These are phyloP conservation scores for Haemorhous mexicanus DNA, from an alignment of 2,113 vertebrate species.

Conservation along the genomic window DNA sequence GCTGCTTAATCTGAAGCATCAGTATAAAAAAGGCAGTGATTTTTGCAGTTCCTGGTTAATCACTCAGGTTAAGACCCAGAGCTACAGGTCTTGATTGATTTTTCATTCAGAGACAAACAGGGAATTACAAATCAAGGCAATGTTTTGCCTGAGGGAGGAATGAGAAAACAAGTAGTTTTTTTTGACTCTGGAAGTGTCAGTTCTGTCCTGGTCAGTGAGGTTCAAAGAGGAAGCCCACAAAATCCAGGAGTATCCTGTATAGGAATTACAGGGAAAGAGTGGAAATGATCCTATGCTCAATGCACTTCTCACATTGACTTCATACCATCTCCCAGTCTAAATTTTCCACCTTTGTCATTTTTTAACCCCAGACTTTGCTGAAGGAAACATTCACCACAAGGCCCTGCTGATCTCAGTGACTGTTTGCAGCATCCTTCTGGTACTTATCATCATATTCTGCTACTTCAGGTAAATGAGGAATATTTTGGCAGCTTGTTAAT, in stretches of 20 bases:
- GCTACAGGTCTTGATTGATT: neutral
- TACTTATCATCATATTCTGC: conserved; percentile 87
- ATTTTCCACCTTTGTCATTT: neutral
- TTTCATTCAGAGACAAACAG: neutral
- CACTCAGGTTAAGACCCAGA: neutral
- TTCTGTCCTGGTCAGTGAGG: neutral
- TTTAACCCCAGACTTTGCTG: conserved; percentile 80
- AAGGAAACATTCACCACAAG: conserved; percentile 86
- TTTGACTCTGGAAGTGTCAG: neutral
- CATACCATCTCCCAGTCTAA: neutral
- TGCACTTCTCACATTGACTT: neutral
- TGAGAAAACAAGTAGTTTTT: neutral
- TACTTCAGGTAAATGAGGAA: conserved; percentile 86
- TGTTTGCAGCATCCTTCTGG: conserved; percentile 87
- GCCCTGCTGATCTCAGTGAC: conserved; percentile 88
- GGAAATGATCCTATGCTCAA: rapidly evolving
- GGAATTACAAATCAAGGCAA: neutral
- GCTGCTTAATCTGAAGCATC: neutral
- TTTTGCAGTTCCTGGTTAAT: neutral
- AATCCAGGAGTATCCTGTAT: neutral
- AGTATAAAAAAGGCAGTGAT: neutral
- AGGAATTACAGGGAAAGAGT: neutral
- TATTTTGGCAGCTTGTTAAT: neutral
- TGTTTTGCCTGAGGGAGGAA: neutral
- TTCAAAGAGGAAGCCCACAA: neutral